Evolutionary conservation across 2,888 invertebrate genomes (phyloP).

Genomic region (Perdita meconis): DNA sequence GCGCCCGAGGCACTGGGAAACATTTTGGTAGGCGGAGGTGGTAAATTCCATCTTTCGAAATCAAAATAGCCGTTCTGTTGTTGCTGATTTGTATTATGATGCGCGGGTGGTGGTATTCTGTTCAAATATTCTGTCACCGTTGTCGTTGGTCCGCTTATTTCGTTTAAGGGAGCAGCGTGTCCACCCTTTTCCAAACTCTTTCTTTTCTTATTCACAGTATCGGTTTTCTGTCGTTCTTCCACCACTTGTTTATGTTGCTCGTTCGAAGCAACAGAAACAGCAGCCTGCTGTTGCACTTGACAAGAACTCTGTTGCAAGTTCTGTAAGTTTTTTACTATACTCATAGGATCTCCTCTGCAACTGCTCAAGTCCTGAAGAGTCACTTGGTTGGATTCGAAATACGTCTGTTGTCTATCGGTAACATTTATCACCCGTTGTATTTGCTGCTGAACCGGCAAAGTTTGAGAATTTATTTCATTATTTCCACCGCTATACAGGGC

Average conservation of each 20-base stretch:
- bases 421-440: conserved; percentile 84
- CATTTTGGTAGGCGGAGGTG: conserved; percentile 89
- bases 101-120: conserved; percentile 90
- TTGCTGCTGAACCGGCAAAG: conserved; percentile 84
- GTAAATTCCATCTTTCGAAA: conserved; percentile 92
- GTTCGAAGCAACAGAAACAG: conserved; percentile 71
- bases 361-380: conserved; percentile 90
- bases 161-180: conserved; percentile 85
- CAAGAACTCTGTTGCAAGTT: conserved; percentile 86
- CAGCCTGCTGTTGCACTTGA: conserved; percentile 86
- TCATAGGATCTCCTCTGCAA: conserved; percentile 91
- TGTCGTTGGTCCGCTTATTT: conserved; percentile 85
- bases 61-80: conserved; percentile 91
- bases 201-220: conserved; percentile 84
- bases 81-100: conserved; percentile 87
- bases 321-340: conserved; percentile 90
- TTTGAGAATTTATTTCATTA: conserved; percentile 85
- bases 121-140: conserved; percentile 85
- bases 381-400: conserved; percentile 88
- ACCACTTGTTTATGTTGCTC: conserved; percentile 82
- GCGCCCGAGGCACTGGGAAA: conserved; percentile 87
- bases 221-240: conserved; percentile 80
- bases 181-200: conserved; percentile 88
- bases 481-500: conserved; percentile 75
- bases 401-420: conserved; percentile 87